Evolutionary conservation across 2,888 invertebrate genomes (phyloP).

Genomic region (Amphipyra berbera): DNA sequence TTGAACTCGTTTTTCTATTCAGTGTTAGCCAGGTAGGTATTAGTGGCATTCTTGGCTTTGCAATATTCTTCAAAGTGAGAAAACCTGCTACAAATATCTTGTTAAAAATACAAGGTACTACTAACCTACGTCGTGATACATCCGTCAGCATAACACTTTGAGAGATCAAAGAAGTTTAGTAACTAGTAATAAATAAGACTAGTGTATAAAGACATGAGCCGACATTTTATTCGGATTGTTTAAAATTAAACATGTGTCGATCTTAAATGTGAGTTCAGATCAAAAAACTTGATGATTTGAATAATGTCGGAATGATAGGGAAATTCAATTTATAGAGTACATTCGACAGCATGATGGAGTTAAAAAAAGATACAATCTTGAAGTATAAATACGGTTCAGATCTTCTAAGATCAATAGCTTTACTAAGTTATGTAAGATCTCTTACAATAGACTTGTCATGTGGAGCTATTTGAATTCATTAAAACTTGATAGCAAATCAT

Average conservation of each 20-base stretch:
- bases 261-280: conserved; percentile 38
- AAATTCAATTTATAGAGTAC: background rate
- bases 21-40: background rate
- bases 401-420: too few relatives aligned
- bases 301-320: conserved; percentile 23
- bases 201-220: conserved; percentile 54
- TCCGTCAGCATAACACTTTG: conserved; percentile 41
- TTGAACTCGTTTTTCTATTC: background rate
- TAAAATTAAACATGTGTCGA: conserved; percentile 51
- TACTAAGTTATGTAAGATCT: too few relatives aligned
- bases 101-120: conserved; percentile 20
- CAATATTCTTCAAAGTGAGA: conserved; percentile 37
- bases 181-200: conserved; percentile 54
- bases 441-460: too few relatives aligned
- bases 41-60: conserved; percentile 7
- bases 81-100: conserved; percentile 3
- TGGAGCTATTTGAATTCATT: too few relatives aligned
- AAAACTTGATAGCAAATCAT: too few relatives aligned
- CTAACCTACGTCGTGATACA: conserved; percentile 28
- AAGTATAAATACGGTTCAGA: too few relatives aligned
- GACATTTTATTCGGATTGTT: conserved; percentile 56
- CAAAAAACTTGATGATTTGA: conserved; percentile 49
- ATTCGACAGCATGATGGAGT: background rate
- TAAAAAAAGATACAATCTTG: too few relatives aligned
- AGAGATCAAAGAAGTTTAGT: conserved; percentile 55